Percentiles rank a stretch among this genome's conserved stretches.
Conservation (phyloP, 2,113 vertebrate genomes). For the Butorides virescens region DNA sequence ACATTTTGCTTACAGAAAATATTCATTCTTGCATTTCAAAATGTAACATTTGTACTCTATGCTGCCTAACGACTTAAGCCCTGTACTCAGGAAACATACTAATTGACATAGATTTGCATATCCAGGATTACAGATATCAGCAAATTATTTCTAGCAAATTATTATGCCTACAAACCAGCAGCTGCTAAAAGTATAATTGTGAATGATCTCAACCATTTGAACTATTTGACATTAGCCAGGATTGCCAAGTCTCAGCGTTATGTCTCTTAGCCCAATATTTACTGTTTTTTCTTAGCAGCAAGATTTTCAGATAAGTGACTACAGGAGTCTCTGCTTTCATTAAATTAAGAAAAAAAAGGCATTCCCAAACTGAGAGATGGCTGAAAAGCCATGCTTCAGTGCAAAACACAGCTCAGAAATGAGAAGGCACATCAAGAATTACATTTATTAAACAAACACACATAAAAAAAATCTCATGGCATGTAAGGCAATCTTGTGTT, state of each 20-base stretch:
- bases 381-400: neutral
- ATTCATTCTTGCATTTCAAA: neutral
- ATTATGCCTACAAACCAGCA: neutral
- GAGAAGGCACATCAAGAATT: neutral
- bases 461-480: neutral
- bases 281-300: neutral
- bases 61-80: neutral
- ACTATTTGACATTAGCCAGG: neutral
- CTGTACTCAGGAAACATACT: neutral
- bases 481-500: constrained; percentile 6
- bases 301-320: neutral
- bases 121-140: neutral
- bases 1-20: constrained; percentile 7
- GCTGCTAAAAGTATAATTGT: neutral
- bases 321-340: neutral
- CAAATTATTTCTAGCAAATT: neutral
- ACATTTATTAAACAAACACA: constrained; percentile 37
- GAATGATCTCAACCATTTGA: neutral
- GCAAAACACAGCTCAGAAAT: neutral
- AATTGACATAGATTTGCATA: neutral
- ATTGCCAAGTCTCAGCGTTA: neutral
- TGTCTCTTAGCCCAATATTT: neutral
- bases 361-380: neutral
- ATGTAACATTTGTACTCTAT: neutral
- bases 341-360: neutral